phyloP scores from a whole-genome alignment of 2,113 vertebrate species.

The Cryptotis parvus region DNA sequence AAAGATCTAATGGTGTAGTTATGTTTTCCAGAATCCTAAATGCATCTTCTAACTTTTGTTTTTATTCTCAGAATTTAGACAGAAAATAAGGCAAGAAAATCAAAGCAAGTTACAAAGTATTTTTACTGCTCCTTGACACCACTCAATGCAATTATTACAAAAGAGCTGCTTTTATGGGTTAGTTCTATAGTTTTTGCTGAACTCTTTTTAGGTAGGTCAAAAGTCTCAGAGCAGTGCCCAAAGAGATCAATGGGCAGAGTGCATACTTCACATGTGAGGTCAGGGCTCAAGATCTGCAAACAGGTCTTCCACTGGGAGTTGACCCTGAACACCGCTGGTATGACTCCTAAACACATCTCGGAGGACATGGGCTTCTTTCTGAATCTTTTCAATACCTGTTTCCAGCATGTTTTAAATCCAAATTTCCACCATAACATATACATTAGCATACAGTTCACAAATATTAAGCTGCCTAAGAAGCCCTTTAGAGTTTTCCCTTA shows the following conservation, averaged over 20 bases:
- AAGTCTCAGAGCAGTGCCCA: background rate
- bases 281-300: too few relatives aligned
- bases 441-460: background rate
- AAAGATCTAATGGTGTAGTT: background rate
- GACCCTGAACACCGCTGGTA: too few relatives aligned
- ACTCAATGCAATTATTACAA: background rate
- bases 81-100: background rate
- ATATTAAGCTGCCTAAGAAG: background rate
- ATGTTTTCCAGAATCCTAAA: slow-evolving; percentile 13
- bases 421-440: background rate
- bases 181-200: background rate
- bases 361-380: background rate
- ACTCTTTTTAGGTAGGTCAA: too few relatives aligned
- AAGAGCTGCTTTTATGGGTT: background rate
- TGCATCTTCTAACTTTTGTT: background rate
- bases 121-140: background rate
- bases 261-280: too few relatives aligned
- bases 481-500: background rate
- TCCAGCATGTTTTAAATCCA: background rate
- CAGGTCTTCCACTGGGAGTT: too few relatives aligned
- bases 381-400: background rate
- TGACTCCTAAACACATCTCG: background rate
- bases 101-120: background rate
- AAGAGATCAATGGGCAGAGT: too few relatives aligned
- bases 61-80: background rate